Evolutionary conservation across 2,888 invertebrate species (phyloP), one percentile per base, ranked within the genome.

Genomic region (Rhimphoctona megacephalus): DNA sequence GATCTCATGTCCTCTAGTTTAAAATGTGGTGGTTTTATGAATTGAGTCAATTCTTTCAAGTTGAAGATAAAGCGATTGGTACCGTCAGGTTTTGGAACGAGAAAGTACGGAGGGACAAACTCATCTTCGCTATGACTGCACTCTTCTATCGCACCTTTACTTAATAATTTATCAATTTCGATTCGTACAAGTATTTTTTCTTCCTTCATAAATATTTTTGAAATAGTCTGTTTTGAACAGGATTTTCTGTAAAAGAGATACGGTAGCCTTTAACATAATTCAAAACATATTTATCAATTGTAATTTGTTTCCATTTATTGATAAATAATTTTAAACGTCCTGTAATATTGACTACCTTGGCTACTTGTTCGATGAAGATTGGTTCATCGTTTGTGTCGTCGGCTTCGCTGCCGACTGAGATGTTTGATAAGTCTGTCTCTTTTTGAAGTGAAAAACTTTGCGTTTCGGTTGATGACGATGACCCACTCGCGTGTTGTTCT

Each of bases 401-500:
- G 9, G 33, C 19, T 67, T 67, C 9, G 36, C 8, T 39, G 39
- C 19, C 17, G 36, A 8, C 7, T 67, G 67, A 17, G 33, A 57
- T 25, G 25, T 14, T 57, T 57, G 25, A 25, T 57, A 25, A 22
- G 2, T 25, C 9, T 57, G 57, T 57, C 7, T 57, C 57, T 25
- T 57, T 57, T 22, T 57, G 57, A 54, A 54, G 19, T 11, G 54
- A 22, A 54, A 54, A 54, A 22, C 19, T 54, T 22, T 54, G 22
- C 57, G 25, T 57, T 57, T 57, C 25, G 25, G 49, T 49, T 39
- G 39, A 39, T 72, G 76, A 17, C 83, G 64, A 11, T 61, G 52
- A 70, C 82, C 85, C 78, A 85, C 85, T 80, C 85, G 85, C 22
- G 33, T 73, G 49, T 77, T 83, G 17, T 22, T 39, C 69, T 79